Conservation (phyloP, 35 echinoderm and acorn worm species). For the Acanthaster planci region DNA sequence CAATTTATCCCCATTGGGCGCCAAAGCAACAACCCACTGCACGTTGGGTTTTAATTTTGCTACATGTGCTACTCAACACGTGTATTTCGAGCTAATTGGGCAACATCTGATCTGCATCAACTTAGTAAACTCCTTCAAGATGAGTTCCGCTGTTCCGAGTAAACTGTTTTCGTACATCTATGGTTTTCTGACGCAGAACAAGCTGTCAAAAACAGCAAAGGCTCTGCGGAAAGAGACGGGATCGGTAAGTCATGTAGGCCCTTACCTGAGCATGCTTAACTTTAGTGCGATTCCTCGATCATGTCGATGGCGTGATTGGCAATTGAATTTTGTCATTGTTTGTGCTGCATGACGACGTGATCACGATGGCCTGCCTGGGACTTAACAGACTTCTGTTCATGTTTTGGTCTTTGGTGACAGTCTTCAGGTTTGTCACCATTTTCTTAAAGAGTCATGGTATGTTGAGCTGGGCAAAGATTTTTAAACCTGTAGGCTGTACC, state of each 20-base stretch:
- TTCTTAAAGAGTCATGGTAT: no score
- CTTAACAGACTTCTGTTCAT: not conserved
- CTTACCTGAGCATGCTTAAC: no score
- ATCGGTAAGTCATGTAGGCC: slow-evolving; percentile 47
- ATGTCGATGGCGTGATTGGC: no score
- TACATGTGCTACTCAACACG: not conserved
- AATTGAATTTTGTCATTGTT: not conserved
- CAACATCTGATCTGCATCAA: no score
- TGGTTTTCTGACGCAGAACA: slow-evolving; percentile 50
- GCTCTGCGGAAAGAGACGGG: slow-evolving; percentile 58
- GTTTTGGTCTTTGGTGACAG: no score
- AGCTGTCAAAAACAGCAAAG: slow-evolving; percentile 57
- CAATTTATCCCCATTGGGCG: no score
- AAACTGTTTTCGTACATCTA: slow-evolving; percentile 48
- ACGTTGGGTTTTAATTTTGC: slow-evolving; percentile 6
- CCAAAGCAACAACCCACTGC: not conserved
- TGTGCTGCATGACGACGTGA: not conserved
- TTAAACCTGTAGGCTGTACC: no score
- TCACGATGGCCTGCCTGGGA: not conserved
- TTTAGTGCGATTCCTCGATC: no score
- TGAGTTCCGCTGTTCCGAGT: slow-evolving; percentile 42
- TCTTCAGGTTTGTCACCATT: no score
- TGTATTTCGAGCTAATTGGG: not conserved
- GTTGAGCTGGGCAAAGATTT: no score
- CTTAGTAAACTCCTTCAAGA: not conserved